phyloP scores from a whole-genome alignment of 1,140 invertebrate genomes.

The Tachypleus tridentatus region DNA sequence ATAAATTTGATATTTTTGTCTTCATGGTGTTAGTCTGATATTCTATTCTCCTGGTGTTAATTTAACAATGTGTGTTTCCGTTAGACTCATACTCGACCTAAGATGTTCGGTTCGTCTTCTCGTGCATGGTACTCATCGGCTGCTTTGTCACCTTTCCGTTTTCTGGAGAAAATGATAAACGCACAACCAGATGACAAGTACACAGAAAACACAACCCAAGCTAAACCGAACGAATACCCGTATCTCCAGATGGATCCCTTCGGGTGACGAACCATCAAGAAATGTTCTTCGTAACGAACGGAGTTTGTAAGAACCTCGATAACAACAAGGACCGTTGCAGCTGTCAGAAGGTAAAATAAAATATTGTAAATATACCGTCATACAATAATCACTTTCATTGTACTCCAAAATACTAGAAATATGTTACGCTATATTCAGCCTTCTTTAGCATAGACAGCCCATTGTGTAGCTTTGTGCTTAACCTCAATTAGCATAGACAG shows the following conservation, averaged over 20 bases:
- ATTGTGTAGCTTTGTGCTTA: no score
- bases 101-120: conserved; percentile 70
- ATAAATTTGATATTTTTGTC: no score
- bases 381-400: no score
- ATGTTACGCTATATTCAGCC: no score
- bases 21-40: no score
- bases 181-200: conserved; percentile 53
- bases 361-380: no score
- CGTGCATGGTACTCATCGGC: conserved; percentile 61
- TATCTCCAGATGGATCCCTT: conserved; percentile 48
- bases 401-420: no score
- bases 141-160: conserved; percentile 62
- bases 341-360: conserved; percentile 35
- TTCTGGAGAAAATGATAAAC: conserved; percentile 59
- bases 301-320: conserved; percentile 63
- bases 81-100: conserved; percentile 44
- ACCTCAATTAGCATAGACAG: no score
- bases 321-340: conserved; percentile 57
- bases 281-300: conserved; percentile 52
- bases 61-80: conserved; percentile 1
- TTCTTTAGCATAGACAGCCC: no score
- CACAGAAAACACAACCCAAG: conserved; percentile 63
- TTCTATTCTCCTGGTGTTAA: no score
- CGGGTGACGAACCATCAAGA: conserved; percentile 53
- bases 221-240: conserved; percentile 61